Evolutionary conservation across 2,797 vertebrate genomes (phyloP).

Genomic region (Microctenopoma lineatum): DNA sequence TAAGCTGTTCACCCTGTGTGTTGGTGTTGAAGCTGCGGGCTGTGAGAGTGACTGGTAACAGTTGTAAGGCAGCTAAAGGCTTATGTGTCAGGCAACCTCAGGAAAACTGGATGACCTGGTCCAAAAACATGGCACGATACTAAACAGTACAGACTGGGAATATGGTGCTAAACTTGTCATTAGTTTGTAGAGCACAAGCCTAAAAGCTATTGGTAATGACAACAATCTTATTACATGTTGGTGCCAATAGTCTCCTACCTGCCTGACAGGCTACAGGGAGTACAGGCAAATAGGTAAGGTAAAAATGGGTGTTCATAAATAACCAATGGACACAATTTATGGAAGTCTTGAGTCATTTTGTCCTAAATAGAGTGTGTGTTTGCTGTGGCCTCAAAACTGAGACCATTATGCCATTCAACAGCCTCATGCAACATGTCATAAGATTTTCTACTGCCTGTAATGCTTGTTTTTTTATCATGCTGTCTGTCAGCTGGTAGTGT

Average conservation of each 20-base stretch:
- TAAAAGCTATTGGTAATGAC: conserved; percentile 19
- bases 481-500: conserved; percentile 19
- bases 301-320: conserved; percentile 19
- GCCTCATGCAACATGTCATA: conserved; percentile 13
- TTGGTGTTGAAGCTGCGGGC: neutral
- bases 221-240: conserved; percentile 39
- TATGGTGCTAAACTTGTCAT: neutral
- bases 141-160: neutral
- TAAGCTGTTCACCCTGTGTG: neutral
- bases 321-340: conserved; percentile 7
- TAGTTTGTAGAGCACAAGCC: conserved; percentile 15
- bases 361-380: conserved; percentile 21
- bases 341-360: neutral
- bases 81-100: neutral
- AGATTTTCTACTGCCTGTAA: conserved; percentile 17
- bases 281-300: conserved; percentile 21
- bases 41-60: neutral
- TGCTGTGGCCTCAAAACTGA: neutral
- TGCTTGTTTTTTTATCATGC: conserved; percentile 10
- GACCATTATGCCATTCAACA: neutral
- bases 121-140: neutral
- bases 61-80: neutral
- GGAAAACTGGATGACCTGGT: neutral
- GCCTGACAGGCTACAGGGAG: neutral
- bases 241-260: conserved; percentile 32